Evolutionary conservation across 1,140 invertebrate species (phyloP), one percentile per base, ranked within the genome.

Genomic region (Atta texana): DNA sequence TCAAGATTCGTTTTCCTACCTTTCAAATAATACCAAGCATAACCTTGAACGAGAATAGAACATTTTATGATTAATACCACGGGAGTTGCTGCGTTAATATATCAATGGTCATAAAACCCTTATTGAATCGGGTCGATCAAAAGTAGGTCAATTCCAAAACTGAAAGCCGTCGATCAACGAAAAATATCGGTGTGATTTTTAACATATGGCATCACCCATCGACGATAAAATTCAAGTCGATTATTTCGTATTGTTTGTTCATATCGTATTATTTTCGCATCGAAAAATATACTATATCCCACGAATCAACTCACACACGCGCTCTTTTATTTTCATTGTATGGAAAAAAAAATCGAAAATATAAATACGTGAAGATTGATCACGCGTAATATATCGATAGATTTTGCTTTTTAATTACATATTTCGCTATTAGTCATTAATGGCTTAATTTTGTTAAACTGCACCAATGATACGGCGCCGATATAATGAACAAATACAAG

Each of bases 11-110:
- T 34, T 68, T 68, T 51, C n/a, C 24, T 24, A 31, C n/a, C 24
- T 24, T 24, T 49, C 44, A 12, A 28, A 68, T 57, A 68, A 66
- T 80, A 34, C 4, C 24, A 80, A 34, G 76, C 18, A 14, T 53
- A 68, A 66, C 76, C 76, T 80, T 80, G 76, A 80, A 68, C 61
- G 18, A 68, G 44, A 80, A 80, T 80, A 68, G 76, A 80, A 68
- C n/a, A 80, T 53, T 68, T 80, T 34, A 80, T 68, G 61, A 80
- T 80, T 68, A 80, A 31, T 63, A 34, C 14, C 28, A 28, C 44
- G 10, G n/a, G 61, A 21, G n/a, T 80, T 68, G 53, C 28, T 80
- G 68, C 61, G 44, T 68, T 66, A 28, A 24, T 39, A 80, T 68
- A 68, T 80, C 44, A 80, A 80, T 80, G 61, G 28, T 49, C 44